These are phyloP conservation scores for Leptothorax acervorum DNA, from an alignment of 2,888 invertebrate genomes.

Conservation along the genomic window DNA sequence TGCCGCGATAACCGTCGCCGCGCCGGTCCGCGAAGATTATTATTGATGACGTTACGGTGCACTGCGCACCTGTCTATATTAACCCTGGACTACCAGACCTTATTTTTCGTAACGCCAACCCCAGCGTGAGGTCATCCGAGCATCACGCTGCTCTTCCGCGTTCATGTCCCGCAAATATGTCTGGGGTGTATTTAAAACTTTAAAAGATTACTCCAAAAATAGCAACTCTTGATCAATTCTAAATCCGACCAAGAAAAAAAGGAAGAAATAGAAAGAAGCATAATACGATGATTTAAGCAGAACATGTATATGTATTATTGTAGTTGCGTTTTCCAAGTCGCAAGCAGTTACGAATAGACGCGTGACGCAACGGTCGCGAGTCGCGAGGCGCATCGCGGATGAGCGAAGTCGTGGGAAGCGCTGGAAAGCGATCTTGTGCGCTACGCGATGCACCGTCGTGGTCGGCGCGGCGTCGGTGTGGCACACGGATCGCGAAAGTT, in stretches of 20 bases:
- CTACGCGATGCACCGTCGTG: background rate
- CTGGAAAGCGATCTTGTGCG: slow-evolving; percentile 49
- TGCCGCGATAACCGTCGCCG: slow-evolving; percentile 61
- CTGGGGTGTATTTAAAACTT: background rate
- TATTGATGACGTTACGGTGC: slow-evolving; percentile 59
- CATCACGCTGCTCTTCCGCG: background rate
- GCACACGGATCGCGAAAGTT: slow-evolving; percentile 66
- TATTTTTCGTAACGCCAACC: background rate
- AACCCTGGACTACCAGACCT: background rate
- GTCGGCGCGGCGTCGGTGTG: too few species aligned
- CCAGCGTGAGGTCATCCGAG: background rate
- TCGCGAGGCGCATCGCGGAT: slow-evolving; percentile 38
- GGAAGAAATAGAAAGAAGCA: background rate
- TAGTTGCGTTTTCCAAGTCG: background rate
- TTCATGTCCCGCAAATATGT: background rate
- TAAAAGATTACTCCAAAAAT: background rate
- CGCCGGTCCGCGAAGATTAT: slow-evolving; percentile 52
- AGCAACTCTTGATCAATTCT: background rate
- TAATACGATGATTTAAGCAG: too few species aligned
- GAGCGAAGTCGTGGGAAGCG: slow-evolving; percentile 63
- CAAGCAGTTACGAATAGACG: slow-evolving; percentile 36
- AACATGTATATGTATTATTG: background rate
- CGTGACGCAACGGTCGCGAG: slow-evolving; percentile 50
- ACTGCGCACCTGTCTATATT: slow-evolving; percentile 13
- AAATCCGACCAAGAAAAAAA: background rate